A percentile compares a stretch with the other conserved stretches of the same genome.
These are phyloP conservation scores for Pelosia muscerda DNA, from an alignment of 2,888 invertebrate species.

Conservation along the genomic window DNA sequence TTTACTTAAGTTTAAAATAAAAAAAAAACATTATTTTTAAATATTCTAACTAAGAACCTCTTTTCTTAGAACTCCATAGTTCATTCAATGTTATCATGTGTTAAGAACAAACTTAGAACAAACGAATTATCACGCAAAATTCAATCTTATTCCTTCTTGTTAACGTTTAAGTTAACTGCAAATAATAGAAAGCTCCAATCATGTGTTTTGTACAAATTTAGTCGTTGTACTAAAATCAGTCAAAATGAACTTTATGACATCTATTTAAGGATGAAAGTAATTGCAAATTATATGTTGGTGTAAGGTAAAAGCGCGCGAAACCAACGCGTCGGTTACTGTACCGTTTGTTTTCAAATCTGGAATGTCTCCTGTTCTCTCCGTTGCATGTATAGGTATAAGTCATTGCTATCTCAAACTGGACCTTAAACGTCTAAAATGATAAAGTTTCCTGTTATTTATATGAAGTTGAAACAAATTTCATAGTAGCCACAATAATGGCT, in stretches of 20 bases:
- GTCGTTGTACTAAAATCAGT: not conserved
- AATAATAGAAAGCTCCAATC: constrained; percentile 14
- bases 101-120: constrained; percentile 3
- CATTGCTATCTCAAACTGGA: constrained; percentile 23
- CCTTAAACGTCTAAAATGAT: not conserved
- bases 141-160: not conserved
- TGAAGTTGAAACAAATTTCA: not conserved
- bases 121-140: not conserved
- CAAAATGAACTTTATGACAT: not conserved
- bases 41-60: constrained; percentile 23
- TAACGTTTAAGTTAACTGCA: not conserved
- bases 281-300: constrained; percentile 23
- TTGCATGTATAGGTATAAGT: constrained; percentile 26
- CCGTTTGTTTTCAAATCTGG: constrained; percentile 73
- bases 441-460: not conserved
- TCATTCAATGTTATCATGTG: constrained; percentile 44
- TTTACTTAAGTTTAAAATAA: not conserved
- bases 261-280: constrained; percentile 4
- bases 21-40: not conserved
- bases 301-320: constrained; percentile 52
- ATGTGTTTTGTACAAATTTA: constrained; percentile 21
- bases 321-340: constrained; percentile 48
- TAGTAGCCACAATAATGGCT: not conserved
- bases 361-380: constrained; percentile 57
- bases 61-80: constrained; percentile 46